Evolutionary conservation across 2,888 invertebrate genomes (phyloP).

Genomic region (Melieria picta): DNA sequence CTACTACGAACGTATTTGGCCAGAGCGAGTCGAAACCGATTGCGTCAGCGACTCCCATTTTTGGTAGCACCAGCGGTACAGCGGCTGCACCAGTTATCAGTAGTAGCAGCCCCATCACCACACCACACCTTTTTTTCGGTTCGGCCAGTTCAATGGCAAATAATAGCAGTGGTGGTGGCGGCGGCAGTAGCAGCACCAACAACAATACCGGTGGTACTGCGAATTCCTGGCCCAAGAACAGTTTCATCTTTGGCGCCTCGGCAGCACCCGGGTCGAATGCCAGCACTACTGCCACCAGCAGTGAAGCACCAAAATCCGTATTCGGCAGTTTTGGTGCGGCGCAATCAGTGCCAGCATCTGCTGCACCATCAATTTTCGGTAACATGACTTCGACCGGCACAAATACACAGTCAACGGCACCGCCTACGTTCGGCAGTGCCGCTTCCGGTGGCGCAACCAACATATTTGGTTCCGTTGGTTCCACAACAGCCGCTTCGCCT

Average conservation of each 20-base stretch:
- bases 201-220: neutral
- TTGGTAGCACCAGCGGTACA: slow-evolving; percentile 41
- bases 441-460: slow-evolving; percentile 39
- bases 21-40: slow-evolving; percentile 39
- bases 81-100: neutral
- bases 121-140: slow-evolving; percentile 36
- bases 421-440: slow-evolving; percentile 45
- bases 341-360: slow-evolving; percentile 25
- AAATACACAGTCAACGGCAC: slow-evolving; percentile 35
- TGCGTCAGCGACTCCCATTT: slow-evolving; percentile 41
- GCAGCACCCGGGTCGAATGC: slow-evolving; percentile 25
- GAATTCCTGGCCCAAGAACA: slow-evolving; percentile 45
- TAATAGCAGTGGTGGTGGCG: neutral
- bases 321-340: slow-evolving; percentile 43
- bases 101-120: neutral
- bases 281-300: slow-evolving; percentile 29
- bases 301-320: slow-evolving; percentile 40
- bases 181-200: neutral
- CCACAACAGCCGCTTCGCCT: neutral
- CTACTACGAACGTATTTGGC: slow-evolving; percentile 42
- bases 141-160: neutral
- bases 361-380: slow-evolving; percentile 5
- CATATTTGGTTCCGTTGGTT: slow-evolving; percentile 17
- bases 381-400: slow-evolving; percentile 25
- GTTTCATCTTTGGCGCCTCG: slow-evolving; percentile 44